Percentiles rank a stretch among this genome's conserved stretches.
phyloP scores from a whole-genome alignment of 2,113 vertebrate species.

The Trinectes maculatus region DNA sequence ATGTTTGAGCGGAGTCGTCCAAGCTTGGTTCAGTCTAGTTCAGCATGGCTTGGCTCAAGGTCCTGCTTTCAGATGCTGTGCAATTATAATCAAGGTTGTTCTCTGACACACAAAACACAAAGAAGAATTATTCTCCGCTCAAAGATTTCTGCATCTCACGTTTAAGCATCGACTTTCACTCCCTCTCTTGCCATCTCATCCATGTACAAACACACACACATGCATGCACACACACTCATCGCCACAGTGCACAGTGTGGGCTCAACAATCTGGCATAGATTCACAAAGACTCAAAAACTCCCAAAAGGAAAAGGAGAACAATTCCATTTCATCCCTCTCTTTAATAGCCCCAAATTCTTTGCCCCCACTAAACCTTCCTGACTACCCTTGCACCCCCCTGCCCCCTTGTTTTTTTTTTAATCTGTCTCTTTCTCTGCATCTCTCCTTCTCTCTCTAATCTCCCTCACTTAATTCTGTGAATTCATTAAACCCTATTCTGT shows the following conservation, averaged over 20 bases:
- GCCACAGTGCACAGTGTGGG: slow-evolving; percentile 56
- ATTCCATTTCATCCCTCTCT: slow-evolving; percentile 75
- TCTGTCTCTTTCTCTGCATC: slow-evolving; percentile 45
- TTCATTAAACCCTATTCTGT: slow-evolving; percentile 73
- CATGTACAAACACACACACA: slow-evolving; percentile 12
- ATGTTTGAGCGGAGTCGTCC: slow-evolving; percentile 66
- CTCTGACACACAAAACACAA: slow-evolving; percentile 61
- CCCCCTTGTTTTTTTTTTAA: slow-evolving; percentile 24
- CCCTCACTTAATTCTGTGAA: slow-evolving; percentile 67
- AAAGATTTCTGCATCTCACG: slow-evolving; percentile 56
- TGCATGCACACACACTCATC: slow-evolving; percentile 5
- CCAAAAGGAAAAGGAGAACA: slow-evolving; percentile 70
- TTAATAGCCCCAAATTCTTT: slow-evolving; percentile 70
- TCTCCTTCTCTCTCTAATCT: slow-evolving; percentile 62
- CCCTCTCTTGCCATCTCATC: slow-evolving; percentile 4
- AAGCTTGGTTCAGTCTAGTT: slow-evolving; percentile 76
- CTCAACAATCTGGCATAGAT: slow-evolving; percentile 72
- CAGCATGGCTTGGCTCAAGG: slow-evolving; percentile 74
- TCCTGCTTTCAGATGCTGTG: slow-evolving; percentile 72
- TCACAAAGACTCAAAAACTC: slow-evolving; percentile 73
- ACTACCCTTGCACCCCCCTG: slow-evolving; percentile 3
- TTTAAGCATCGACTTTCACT: slow-evolving; percentile 42
- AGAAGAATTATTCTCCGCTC: slow-evolving; percentile 56
- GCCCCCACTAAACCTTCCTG: slow-evolving; percentile 39
- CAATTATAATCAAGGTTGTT: slow-evolving; percentile 78